A percentile compares a stretch with the other conserved stretches of the same genome.
These are phyloP conservation scores for Sebastes cheni DNA, from an alignment of 2,797 vertebrate species.

Conservation along the genomic window DNA sequence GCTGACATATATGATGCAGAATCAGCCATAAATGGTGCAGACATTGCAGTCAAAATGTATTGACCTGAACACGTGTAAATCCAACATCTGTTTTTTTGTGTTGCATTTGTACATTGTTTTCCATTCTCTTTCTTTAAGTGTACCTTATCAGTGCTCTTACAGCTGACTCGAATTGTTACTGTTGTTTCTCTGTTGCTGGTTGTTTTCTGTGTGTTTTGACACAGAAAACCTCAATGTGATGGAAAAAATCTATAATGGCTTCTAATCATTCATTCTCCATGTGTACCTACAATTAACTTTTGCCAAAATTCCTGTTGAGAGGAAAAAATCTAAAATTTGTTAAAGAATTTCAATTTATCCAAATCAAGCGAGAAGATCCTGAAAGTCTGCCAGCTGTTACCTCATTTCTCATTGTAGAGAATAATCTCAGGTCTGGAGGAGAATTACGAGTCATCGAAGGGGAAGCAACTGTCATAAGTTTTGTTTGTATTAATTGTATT, in stretches of 20 bases:
- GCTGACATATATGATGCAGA: slow-evolving; percentile 6
- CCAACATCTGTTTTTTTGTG: background rate
- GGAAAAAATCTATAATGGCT: background rate
- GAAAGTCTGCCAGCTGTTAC: slow-evolving; percentile 50
- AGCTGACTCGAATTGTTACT: background rate
- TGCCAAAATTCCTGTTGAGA: background rate
- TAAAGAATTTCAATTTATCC: background rate
- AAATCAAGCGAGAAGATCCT: background rate
- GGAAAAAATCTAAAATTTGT: background rate
- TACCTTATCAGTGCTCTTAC: background rate
- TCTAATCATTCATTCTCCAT: background rate
- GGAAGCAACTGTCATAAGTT: slow-evolving; percentile 56
- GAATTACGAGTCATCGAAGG: slow-evolving; percentile 51
- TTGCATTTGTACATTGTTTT: background rate
- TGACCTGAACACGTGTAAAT: background rate
- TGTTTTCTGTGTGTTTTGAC: background rate
- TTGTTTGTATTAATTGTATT: slow-evolving; percentile 13
- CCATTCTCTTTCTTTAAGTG: background rate
- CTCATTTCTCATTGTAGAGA: slow-evolving; percentile 67
- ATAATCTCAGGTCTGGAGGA: slow-evolving; percentile 78
- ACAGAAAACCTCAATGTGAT: background rate
- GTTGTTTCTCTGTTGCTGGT: background rate
- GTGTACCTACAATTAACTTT: slow-evolving; percentile 6
- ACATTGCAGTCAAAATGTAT: background rate
- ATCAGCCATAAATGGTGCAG: slow-evolving; percentile 22